Conservation (phyloP, 2,797 vertebrate species). For the Arnoldichthys spilopterus region DNA sequence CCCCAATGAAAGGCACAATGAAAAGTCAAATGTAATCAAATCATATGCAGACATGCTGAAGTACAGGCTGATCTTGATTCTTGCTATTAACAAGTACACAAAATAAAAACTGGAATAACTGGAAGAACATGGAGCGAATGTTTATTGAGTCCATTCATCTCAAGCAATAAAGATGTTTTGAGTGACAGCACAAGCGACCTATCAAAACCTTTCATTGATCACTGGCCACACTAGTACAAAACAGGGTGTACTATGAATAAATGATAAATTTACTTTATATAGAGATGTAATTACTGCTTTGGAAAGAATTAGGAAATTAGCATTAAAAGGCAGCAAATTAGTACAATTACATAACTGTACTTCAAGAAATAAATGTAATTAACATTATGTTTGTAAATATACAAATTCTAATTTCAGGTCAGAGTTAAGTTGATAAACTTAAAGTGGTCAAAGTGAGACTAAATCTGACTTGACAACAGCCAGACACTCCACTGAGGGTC, state of each 20-base stretch:
- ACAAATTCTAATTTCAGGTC: background rate
- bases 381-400: background rate
- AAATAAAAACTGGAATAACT: slow-evolving; percentile 35
- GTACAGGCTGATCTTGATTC: slow-evolving; percentile 4
- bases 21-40: slow-evolving; percentile 8
- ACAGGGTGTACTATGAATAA: background rate
- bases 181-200: background rate
- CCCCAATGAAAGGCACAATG: no score
- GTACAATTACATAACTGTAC: background rate
- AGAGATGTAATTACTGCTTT: background rate
- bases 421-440: background rate
- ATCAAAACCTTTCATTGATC: background rate
- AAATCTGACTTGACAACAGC: background rate
- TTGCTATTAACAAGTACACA: background rate
- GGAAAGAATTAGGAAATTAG: background rate
- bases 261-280: background rate
- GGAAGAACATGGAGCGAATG: background rate
- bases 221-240: background rate
- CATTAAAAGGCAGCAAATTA: background rate
- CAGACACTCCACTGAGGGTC: background rate
- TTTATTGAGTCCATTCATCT: background rate
- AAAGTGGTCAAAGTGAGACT: background rate
- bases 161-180: background rate
- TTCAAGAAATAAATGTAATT: background rate
- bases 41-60: background rate